Conservation (phyloP, 2,113 vertebrate genomes). For the Mustelus asterias region DNA sequence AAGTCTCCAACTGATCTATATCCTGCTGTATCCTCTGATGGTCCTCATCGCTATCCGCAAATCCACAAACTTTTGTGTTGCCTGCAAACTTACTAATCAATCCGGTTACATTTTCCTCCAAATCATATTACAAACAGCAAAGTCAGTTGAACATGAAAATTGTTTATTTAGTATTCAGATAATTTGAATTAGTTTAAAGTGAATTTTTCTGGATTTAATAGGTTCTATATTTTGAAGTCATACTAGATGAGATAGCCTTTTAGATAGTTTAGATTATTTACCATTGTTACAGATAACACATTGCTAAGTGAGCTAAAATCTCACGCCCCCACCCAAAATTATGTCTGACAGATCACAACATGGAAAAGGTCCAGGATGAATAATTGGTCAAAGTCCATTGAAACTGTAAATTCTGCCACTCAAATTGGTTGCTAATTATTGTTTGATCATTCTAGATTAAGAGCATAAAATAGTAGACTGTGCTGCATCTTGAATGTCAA, state of each 20-base stretch:
- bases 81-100: too few species aligned
- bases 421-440: background rate
- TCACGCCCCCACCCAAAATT: background rate
- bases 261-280: background rate
- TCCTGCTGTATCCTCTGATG: too few species aligned
- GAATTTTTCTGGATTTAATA: background rate
- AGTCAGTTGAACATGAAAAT: constrained; percentile 24
- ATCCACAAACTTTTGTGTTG: too few species aligned
- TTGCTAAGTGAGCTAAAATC: background rate
- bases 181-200: background rate
- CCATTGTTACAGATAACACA: background rate
- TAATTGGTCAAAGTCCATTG: background rate
- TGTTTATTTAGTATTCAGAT: constrained; percentile 30
- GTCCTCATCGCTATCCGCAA: too few species aligned
- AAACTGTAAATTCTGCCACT: background rate
- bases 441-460: background rate
- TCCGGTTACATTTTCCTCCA: too few species aligned
- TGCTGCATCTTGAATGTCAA: background rate
- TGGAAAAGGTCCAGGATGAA: background rate
- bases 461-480: background rate
- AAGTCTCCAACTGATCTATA: too few species aligned
- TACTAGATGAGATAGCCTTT: background rate
- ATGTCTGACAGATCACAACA: background rate
- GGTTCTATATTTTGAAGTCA: background rate
- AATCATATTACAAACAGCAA: too few species aligned